Conservation (phyloP, 2,797 vertebrate genomes). For the Aulostomus chinensis region DNA sequence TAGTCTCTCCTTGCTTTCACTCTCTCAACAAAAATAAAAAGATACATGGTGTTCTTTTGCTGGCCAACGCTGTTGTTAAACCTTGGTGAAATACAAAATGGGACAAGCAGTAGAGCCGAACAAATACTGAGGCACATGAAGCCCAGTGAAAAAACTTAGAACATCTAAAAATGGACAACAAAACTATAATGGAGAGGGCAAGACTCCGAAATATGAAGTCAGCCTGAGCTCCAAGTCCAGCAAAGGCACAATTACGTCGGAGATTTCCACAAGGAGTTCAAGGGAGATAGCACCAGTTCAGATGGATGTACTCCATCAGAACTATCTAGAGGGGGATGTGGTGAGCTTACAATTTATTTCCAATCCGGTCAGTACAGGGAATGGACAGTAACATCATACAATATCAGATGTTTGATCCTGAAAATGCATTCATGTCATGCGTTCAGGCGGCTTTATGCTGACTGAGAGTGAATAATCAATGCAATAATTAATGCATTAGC, state of each 20-base stretch:
- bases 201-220: conserved; percentile 43
- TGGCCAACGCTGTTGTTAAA: conserved; percentile 63
- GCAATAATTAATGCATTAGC: not conserved
- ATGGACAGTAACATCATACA: not conserved
- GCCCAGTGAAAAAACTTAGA: conserved; percentile 63
- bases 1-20: conserved; percentile 62
- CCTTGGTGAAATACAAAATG: conserved; percentile 72
- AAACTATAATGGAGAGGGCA: conserved; percentile 49
- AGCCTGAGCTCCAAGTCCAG: conserved; percentile 21
- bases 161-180: conserved; percentile 64
- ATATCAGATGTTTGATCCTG: not conserved
- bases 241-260: conserved; percentile 33
- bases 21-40: conserved; percentile 69
- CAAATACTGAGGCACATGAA: conserved; percentile 64
- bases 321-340: conserved; percentile 3
- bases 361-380: conserved; percentile 7
- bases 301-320: conserved; percentile 43
- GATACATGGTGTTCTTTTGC: conserved; percentile 66
- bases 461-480: conserved; percentile 1
- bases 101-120: conserved; percentile 70
- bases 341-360: conserved; percentile 30
- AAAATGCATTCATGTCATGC: not conserved
- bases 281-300: conserved; percentile 32
- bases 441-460: not conserved
- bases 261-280: conserved; percentile 55